These are phyloP conservation scores for Crossocerus cetratus DNA, from an alignment of 2,888 invertebrate genomes.

Conservation along the genomic window DNA sequence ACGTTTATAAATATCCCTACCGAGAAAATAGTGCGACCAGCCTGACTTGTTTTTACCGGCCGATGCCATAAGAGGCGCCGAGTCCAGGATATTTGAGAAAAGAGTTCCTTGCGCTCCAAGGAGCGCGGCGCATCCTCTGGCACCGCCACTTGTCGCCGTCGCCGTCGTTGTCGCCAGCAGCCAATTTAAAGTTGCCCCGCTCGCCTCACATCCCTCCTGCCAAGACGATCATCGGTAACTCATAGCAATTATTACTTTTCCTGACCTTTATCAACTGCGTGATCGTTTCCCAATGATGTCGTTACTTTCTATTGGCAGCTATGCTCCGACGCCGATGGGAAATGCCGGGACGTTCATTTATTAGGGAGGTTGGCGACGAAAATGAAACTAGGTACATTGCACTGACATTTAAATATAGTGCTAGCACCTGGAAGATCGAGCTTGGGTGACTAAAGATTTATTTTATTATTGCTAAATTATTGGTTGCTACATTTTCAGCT, in stretches of 20 bases:
- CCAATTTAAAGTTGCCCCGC: constrained; percentile 30
- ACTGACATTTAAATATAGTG: no score
- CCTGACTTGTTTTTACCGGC: constrained; percentile 33
- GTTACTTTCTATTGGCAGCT: no score
- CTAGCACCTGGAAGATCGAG: no score
- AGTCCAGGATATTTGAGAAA: constrained; percentile 43
- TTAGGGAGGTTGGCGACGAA: no score
- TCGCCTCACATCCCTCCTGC: neutral
- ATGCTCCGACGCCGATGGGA: no score
- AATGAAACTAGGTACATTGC: no score
- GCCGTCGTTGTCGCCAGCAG: neutral
- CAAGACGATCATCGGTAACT: constrained; percentile 14
- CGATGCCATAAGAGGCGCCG: constrained; percentile 30
- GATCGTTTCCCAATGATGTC: constrained; percentile 11
- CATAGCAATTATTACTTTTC: constrained; percentile 22
- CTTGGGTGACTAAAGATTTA: no score
- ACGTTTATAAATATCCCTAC: constrained; percentile 37
- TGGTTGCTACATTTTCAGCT: no score
- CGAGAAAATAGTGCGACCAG: constrained; percentile 24
- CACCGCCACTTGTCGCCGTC: constrained; percentile 28
- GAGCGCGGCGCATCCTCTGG: constrained; percentile 15
- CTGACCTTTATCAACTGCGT: constrained; percentile 29
- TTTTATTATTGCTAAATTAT: no score
- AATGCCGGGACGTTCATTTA: neutral
- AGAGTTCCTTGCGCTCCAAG: constrained; percentile 42